These are phyloP conservation scores for Mus caroli DNA, from an alignment of 2,797 vertebrate genomes.

Conservation along the genomic window DNA sequence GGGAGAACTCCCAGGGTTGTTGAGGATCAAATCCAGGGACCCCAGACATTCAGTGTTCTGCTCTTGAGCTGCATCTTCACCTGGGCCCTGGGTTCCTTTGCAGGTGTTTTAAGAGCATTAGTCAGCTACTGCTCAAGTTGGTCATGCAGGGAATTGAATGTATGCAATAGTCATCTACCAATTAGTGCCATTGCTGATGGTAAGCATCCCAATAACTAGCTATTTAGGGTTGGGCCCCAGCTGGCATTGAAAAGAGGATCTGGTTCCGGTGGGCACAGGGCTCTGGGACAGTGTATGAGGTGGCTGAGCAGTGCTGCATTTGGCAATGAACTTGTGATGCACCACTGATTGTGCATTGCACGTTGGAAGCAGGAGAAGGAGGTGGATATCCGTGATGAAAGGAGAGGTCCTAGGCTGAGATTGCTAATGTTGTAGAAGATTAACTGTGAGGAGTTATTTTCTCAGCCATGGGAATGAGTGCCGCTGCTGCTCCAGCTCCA, in stretches of 20 bases:
- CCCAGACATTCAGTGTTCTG: not conserved
- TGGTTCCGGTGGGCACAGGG: not conserved
- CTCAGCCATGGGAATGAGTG: slow-evolving; percentile 43
- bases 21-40: not conserved
- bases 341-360: not conserved
- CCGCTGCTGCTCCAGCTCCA: not conserved
- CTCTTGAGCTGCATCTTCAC: not conserved
- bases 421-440: not conserved
- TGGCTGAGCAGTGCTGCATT: not conserved
- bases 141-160: not conserved
- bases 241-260: not conserved
- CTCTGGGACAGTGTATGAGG: not conserved
- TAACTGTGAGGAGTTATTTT: slow-evolving; percentile 37
- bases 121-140: not conserved
- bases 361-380: not conserved
- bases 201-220: too few relatives aligned
- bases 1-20: not conserved
- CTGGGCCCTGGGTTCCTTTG: not conserved
- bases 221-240: not conserved
- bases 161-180: not conserved
- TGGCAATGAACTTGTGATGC: not conserved
- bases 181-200: fast-evolving
- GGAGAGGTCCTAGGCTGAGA: not conserved
- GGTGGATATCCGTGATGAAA: not conserved
- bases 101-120: slow-evolving; percentile 41